Base-by-base conservation (phyloP, 2,797 vertebrate species). In the Acanthurus lineatus region DNA sequence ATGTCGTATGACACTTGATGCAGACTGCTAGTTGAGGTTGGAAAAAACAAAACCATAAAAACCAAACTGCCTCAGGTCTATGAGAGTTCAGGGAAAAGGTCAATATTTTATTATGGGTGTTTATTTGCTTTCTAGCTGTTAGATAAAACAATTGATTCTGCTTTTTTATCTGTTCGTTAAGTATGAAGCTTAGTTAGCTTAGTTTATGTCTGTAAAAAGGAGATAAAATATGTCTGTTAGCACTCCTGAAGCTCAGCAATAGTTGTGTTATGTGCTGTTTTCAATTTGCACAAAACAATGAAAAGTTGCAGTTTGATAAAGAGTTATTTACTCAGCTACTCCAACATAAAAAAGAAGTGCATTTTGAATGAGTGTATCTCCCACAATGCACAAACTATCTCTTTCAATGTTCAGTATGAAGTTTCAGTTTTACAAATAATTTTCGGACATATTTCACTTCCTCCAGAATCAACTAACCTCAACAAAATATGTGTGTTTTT, bases 401-500 rank as follows among this genome's bases (percentile, higher is more conserved):
- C n/a, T 51, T 19, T 70, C 42, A 57, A 56, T 20, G 51, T 48
- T 40, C 35, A 65, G 1, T 6, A 11, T 19, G 44, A 25, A 20
- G 44, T 54, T 22, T 48, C n/a, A 45, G 32, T n/a, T 49, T 65
- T 51, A 10, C 32, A 62, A 57, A 58, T 28, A 22, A 8, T n/a
- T 70, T 56, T 67, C 38, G 38, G 6, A 45, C 38, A 25, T n/a
- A 45, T 79, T 74, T 73, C 16, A 69, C 1, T 3, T 16, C 11
- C 14, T 60, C n/a, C 14, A 25, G 6, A 64, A 45, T 51, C 14
- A 71, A 67, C 9, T 20, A 58, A 73, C 9, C n/a, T 32, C 1
- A 47, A 38, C 0, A 10, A 44, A 75, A 58, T 48, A 19, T 58
- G 11, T 83, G 68, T 81, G 7, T 76, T 0, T 73, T 8, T 82